Base-by-base conservation (phyloP, 1,140 invertebrate species). In the Saxidomus purpurata region DNA sequence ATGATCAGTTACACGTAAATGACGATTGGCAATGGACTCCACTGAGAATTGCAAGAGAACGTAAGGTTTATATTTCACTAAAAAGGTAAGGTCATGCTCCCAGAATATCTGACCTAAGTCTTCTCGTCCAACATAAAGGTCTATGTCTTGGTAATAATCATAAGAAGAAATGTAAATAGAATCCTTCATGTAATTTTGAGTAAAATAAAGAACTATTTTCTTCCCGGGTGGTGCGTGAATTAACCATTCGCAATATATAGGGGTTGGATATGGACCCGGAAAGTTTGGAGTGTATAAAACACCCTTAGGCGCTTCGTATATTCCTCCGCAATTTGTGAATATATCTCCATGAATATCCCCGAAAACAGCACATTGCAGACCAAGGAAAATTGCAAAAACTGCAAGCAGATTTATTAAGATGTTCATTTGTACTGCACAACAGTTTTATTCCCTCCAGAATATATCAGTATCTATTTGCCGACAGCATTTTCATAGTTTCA, bases 121-220 rank as follows among this genome's bases (percentile, higher is more conserved):
- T 0, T 92, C 89, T 34, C 92, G 89, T 8, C 93, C 95, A 36
- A 92, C 89, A 69, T 94, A 92, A 8, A 90, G 47, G 3, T 79
- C 89, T 17, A 93, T 89, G 63, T 92, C 91, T 31, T 89, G 69
- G 80, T 94, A 94, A 52, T 93, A 92, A 88, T 97, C 97, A 93
- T 98, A 98, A 93, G 98, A 98, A 0, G 97, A 98, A 93, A 98
- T 98, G 43, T 96, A 97, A 0, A 98, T 96, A 0, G 98, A 98
- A 92, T 97, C 97, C 74, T 97, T 97, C 36, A 98, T 97, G 95
- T 98, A 99, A 40, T 98, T 97, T 93, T 99, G 98, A 0, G 98
- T 98, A 89, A 99, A 96, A 94, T 99, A 98, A 36, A 99, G 96
- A 52, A 98, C 97, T 92, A 98, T 98, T 94, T 91, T 97, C 95